Evolutionary conservation across 2,888 invertebrate genomes (phyloP).

Genomic region (Metopia argyrocephala): DNA sequence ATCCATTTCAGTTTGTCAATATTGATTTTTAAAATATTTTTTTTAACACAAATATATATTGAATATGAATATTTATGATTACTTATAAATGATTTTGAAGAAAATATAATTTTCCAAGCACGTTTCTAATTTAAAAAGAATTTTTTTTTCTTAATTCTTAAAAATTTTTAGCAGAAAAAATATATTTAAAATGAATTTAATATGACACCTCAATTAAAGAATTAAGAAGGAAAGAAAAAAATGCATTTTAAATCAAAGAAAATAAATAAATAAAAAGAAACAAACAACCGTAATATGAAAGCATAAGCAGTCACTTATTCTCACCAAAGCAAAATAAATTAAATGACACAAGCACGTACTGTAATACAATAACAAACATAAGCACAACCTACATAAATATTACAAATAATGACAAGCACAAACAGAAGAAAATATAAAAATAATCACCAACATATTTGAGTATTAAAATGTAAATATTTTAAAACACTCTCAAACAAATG

Average conservation of each 20-base stretch:
- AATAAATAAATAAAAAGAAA: constrained; percentile 7
- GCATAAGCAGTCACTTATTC: too few species aligned
- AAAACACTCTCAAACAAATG: background rate
- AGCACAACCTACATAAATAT: background rate
- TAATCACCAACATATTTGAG: background rate
- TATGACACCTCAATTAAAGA: constrained; percentile 53
- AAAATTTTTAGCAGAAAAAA: background rate
- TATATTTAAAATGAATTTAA: constrained; percentile 49
- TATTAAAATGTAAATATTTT: constrained; percentile 4
- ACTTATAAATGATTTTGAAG: background rate
- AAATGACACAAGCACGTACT: constrained; percentile 50
- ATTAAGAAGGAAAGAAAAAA: constrained; percentile 29
- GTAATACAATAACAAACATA: background rate
- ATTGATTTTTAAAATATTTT: background rate
- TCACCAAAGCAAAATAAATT: constrained; percentile 10
- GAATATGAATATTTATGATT: constrained; percentile 8
- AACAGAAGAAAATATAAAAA: background rate
- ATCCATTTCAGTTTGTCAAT: too few species aligned
- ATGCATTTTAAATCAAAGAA: background rate
- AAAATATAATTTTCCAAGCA: constrained; percentile 25
- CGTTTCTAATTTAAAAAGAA: constrained; percentile 46
- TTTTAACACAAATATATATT: background rate
- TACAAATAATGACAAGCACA: constrained; percentile 22
- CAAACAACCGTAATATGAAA: constrained; percentile 51
- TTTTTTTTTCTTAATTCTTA: constrained; percentile 13